A percentile compares a stretch with the other conserved stretches of the same genome.
Evolutionary conservation across 2,797 vertebrate genomes (phyloP).

Genomic region (Aplochiton taeniatus): DNA sequence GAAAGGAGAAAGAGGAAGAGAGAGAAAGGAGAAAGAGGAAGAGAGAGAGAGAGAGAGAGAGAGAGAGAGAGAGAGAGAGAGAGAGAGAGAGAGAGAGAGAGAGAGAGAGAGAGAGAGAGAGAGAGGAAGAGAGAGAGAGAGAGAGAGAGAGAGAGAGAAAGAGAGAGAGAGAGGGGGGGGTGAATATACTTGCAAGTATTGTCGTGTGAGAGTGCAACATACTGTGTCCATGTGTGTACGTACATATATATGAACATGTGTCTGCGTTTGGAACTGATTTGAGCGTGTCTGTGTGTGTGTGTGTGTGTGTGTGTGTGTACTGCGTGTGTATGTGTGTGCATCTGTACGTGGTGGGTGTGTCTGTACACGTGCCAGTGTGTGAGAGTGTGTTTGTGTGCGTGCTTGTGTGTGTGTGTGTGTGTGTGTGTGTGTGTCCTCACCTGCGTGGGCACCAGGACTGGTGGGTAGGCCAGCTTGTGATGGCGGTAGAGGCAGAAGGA

Average conservation of each 20-base stretch:
- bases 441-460: slow-evolving; percentile 81
- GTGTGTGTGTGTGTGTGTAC: too few species aligned
- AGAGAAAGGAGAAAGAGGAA: neutral
- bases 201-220: too few species aligned
- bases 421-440: too few species aligned
- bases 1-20: neutral
- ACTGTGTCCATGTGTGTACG: too few species aligned
- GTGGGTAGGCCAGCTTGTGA: slow-evolving; percentile 97
- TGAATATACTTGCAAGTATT: neutral
- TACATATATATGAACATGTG: too few species aligned
- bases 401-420: too few species aligned
- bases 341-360: neutral
- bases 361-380: neutral
- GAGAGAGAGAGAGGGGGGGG: neutral
- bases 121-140: too few species aligned
- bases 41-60: slow-evolving; percentile 1
- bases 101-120: neutral
- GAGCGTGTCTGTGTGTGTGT: too few species aligned
- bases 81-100: neutral
- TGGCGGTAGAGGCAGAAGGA: slow-evolving; percentile 99
- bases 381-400: neutral
- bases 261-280: too few species aligned
- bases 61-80: too few species aligned
- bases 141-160: too few species aligned
- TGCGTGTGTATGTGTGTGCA: too few species aligned